A percentile compares a stretch with the other conserved stretches of the same genome.
These are phyloP conservation scores for Zophobas morio DNA, from an alignment of 1,140 invertebrate species.

Conservation along the genomic window DNA sequence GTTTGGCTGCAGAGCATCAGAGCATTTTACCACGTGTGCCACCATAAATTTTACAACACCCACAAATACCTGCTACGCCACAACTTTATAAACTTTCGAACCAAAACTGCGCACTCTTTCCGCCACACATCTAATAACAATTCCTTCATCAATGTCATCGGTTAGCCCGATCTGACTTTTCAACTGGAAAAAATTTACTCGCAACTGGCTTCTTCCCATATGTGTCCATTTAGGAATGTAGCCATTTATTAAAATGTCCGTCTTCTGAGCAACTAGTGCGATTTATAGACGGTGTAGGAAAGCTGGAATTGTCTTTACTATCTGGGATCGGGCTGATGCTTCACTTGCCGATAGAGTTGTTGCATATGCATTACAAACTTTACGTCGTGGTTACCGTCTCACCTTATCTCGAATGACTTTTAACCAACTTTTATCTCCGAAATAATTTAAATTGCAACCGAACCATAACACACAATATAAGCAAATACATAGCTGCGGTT, in stretches of 20 bases:
- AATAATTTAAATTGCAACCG: constrained; percentile 20
- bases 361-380: constrained; percentile 56
- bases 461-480: background rate
- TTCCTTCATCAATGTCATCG: constrained; percentile 1
- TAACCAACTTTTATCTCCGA: constrained; percentile 12
- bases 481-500: constrained; percentile 1
- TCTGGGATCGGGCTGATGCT: constrained; percentile 53
- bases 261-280: constrained; percentile 48
- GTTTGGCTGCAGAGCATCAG: constrained; percentile 24
- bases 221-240: constrained; percentile 23
- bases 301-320: constrained; percentile 55
- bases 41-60: constrained; percentile 39
- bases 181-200: constrained; percentile 39
- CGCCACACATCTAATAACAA: constrained; percentile 3
- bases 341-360: constrained; percentile 53
- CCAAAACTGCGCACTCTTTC: background rate
- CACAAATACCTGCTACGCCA: constrained; percentile 36
- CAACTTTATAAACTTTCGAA: constrained; percentile 32
- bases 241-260: constrained; percentile 55
- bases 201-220: constrained; percentile 42
- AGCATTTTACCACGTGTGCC: constrained; percentile 33
- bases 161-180: background rate
- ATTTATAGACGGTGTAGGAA: constrained; percentile 56
- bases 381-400: constrained; percentile 47
- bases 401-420: constrained; percentile 44